Base-by-base conservation (phyloP, 1,140 invertebrate genomes). In the Calephelis nemesis region DNA sequence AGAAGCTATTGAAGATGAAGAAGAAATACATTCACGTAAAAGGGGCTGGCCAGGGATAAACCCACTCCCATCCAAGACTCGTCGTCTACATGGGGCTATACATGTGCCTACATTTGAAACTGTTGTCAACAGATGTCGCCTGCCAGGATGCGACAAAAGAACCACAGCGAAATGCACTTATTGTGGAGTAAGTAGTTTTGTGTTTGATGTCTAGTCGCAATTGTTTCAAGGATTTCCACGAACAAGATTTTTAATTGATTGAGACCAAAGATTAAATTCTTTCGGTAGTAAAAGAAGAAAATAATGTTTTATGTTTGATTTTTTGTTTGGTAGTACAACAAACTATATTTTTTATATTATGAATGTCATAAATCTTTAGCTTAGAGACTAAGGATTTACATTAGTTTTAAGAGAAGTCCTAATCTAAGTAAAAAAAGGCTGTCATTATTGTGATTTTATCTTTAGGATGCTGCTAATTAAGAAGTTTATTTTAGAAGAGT, bases 171-270 rank as follows among this genome's bases (percentile, higher is more conserved):
- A 65, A 49, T 49, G 63, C 45, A 65, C 11, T 49, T 49, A 45
- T 8, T 65, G 63, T 47, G 12, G 7, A 12, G 63, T 65, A 30
- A 12, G 63, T 65, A 30, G 47, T 13, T 65, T 47, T 65, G 7
- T 65, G 63, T 15, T 30, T 65, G 30, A 47, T 47, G 12, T 48
- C 63, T 7, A 49, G 47, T 65, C 63, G 47, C 30, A 65, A 65
- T 49, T 65, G 63, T 49, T 65, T 49, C 63, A 65, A 48, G 48
- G 63, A 11, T 19, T 65, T 65, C 19, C 63, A 65, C 19, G n/a
- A 65, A 19, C 15, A 19, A 19, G 7, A 47, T 47, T 47, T 47
- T 47, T 10, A 47, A 19, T 19, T 19, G 15, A 19, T 19, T 19
- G 15, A 19, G 15, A 19, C 15, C 15, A 19, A 19, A 19, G 15